Evolutionary conservation across 2,888 invertebrate genomes (phyloP).

Genomic region (Tetragonula carbonaria): DNA sequence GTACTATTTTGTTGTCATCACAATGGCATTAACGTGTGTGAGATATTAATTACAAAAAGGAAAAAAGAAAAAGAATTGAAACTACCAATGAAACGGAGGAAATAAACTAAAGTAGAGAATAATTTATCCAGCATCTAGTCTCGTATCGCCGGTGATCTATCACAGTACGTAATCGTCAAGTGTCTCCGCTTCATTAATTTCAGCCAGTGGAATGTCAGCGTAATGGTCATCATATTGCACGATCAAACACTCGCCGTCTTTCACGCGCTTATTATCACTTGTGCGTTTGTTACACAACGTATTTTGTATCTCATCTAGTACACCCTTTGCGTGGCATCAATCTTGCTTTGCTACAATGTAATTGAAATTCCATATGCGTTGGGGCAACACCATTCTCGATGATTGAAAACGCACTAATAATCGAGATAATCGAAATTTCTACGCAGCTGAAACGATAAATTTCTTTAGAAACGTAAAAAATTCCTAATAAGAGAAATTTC

Average conservation of each 20-base stretch:
- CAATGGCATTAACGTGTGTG: too few relatives aligned
- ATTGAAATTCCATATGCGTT: slow-evolving; percentile 13
- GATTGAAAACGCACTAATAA: slow-evolving; percentile 9
- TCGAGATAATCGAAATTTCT: too few relatives aligned
- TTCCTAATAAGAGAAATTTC: too few relatives aligned
- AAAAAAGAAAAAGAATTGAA: too few relatives aligned
- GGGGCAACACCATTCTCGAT: background rate
- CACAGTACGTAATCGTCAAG: slow-evolving; percentile 11
- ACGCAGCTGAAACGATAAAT: background rate
- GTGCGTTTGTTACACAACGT: slow-evolving; percentile 12
- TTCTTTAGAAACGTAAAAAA: background rate
- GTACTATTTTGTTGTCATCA: too few relatives aligned
- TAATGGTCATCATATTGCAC: slow-evolving; percentile 27
- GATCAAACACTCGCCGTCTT: slow-evolving; percentile 24
- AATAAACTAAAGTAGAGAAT: too few relatives aligned
- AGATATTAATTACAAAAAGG: too few relatives aligned
- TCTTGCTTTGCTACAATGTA: slow-evolving; percentile 14
- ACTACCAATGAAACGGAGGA: too few relatives aligned
- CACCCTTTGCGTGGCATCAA: slow-evolving; percentile 18
- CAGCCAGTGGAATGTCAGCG: slow-evolving; percentile 16
- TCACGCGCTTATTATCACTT: slow-evolving; percentile 14
- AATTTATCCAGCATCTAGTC: too few relatives aligned
- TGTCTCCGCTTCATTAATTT: slow-evolving; percentile 29
- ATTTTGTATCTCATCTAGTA: slow-evolving; percentile 2
- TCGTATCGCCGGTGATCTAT: slow-evolving; percentile 3